These are phyloP conservation scores for Delphinapterus leucas DNA, from an alignment of 2,113 vertebrate genomes.

Conservation along the genomic window DNA sequence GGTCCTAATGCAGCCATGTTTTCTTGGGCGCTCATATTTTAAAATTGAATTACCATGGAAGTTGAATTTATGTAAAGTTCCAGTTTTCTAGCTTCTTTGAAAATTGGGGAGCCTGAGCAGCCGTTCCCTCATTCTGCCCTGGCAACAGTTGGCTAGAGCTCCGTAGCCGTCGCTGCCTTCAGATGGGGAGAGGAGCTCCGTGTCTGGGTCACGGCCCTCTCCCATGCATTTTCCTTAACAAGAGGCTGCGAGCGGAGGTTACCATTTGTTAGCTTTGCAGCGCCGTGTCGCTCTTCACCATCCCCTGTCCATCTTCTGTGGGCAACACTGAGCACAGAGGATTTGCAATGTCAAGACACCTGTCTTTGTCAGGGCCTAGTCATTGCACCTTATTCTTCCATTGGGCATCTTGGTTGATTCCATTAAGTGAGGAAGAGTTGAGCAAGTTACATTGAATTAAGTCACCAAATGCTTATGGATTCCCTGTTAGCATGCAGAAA, in stretches of 20 bases:
- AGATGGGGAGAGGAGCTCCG: background rate
- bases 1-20: background rate
- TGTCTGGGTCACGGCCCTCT: background rate
- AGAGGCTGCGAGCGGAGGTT: background rate
- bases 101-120: background rate
- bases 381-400: background rate
- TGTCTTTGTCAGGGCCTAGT: background rate
- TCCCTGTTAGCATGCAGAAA: background rate
- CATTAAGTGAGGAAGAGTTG: background rate
- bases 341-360: background rate
- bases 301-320: background rate
- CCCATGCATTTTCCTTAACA: background rate
- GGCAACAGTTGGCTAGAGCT: background rate
- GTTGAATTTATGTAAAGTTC: background rate
- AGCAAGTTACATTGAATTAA: background rate
- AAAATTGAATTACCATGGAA: background rate
- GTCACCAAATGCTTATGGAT: background rate
- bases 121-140: background rate
- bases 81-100: background rate
- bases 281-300: background rate
- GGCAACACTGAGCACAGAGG: background rate
- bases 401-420: background rate
- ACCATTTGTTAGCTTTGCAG: background rate
- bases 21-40: background rate
- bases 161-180: accelerated